These are phyloP conservation scores for Whitmania pigra DNA, from an alignment of 1,140 invertebrate species.

Conservation along the genomic window DNA sequence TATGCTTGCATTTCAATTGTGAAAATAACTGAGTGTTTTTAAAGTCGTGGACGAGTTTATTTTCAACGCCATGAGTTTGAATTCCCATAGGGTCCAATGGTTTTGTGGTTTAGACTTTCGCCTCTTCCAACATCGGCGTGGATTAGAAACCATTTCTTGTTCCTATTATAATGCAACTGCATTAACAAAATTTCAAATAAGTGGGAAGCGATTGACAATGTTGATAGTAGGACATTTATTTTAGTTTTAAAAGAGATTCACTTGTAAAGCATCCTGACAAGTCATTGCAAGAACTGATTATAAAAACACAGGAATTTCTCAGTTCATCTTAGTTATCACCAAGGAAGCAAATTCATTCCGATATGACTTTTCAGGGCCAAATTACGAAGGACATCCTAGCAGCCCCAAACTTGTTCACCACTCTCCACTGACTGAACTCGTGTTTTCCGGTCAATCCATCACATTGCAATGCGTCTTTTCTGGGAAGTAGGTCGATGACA, in stretches of 20 bases:
- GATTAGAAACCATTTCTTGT: no score
- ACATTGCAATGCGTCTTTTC: not conserved
- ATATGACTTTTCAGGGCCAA: not conserved
- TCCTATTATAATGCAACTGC: no score
- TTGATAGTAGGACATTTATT: no score
- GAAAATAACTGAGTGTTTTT: not conserved
- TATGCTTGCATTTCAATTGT: no score
- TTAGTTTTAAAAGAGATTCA: no score
- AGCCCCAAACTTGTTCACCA: constrained; percentile 3
- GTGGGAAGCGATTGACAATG: no score
- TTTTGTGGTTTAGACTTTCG: no score
- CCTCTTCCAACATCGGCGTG: no score
- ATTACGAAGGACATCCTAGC: not conserved
- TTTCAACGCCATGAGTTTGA: not conserved
- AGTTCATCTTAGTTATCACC: not conserved
- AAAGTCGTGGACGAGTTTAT: no score
- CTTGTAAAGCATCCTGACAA: no score
- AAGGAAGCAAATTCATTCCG: not conserved
- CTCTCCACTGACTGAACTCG: not conserved
- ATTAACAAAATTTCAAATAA: no score
- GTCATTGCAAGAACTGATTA: not conserved
- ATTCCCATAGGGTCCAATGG: not conserved
- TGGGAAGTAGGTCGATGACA: not conserved
- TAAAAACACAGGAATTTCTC: not conserved
- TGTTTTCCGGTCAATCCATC: not conserved